phyloP scores from a whole-genome alignment of 2,113 vertebrate genomes.

The Lasiurus borealis region DNA sequence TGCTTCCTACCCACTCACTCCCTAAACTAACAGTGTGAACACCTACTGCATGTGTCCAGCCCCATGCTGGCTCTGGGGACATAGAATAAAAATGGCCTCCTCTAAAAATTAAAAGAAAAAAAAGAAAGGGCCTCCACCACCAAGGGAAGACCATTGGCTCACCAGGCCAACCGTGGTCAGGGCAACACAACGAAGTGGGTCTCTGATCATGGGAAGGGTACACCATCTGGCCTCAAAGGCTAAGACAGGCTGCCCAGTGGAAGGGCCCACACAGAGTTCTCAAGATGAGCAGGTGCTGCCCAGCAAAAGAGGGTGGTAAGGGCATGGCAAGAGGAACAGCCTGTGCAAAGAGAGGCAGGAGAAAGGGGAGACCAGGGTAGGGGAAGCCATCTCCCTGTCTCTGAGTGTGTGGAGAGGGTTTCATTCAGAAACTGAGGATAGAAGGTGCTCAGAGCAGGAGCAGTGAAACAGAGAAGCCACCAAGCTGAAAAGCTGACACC shows the following conservation, averaged over 20 bases:
- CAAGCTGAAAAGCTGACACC: neutral
- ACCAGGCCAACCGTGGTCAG: neutral
- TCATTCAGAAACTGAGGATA: neutral
- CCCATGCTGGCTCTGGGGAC: neutral
- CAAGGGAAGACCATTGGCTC: neutral
- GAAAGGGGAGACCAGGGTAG: neutral
- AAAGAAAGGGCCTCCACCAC: neutral
- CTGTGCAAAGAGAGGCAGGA: neutral
- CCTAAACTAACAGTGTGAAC: neutral
- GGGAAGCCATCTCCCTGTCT: fast-evolving
- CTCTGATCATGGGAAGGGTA: no score
- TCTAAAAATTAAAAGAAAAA: neutral
- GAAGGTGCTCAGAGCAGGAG: neutral
- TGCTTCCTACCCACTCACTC: neutral
- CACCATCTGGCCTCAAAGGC: neutral
- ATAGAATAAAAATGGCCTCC: neutral
- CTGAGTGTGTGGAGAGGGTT: neutral
- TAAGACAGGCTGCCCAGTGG: neutral
- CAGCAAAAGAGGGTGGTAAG: neutral
- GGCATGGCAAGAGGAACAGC: no score
- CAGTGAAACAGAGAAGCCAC: neutral
- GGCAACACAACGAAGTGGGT: neutral
- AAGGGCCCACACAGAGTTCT: neutral
- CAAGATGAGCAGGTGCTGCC: neutral
- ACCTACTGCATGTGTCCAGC: fast-evolving